Evolutionary conservation across 2,888 invertebrate species (phyloP), one percentile per base, ranked within the genome.

Genomic region (Ctena decussata): DNA sequence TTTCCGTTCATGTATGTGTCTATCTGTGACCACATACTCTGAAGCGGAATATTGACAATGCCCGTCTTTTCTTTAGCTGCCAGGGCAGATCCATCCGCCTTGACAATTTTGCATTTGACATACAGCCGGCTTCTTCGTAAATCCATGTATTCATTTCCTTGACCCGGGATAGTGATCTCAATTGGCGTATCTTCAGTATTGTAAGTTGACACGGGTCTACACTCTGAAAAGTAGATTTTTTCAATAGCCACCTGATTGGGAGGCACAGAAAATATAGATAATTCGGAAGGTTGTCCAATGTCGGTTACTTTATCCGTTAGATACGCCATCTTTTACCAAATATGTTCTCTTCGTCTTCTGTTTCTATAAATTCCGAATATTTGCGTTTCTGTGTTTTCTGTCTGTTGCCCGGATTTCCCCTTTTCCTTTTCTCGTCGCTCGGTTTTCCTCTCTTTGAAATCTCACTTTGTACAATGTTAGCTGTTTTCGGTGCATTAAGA

Each of bases 11-110:
- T 79, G 60, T 79, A 83, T 18, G 69, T 49, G 32, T 83, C 83
- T n/a, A 83, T 77, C 71, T 83, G 83, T 12, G 72, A 72, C 84
- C 84, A 80, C 39, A 84, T 72, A 11, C 65, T 46, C 18, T 84
- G 83, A 46, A 80, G 27, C 1, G 73, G 80, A 37, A 77, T n/a
- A 27, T 84, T 84, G 5, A 84, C n/a, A 32, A 80, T 65, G 0
- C 76, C 73, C 1, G 76, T 72, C 24, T 65, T 84, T 30, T 84
- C 74, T 8, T 77, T 49, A 35, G 77, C 53, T 39, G 49, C 44
- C 24, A 84, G 44, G 0, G 39, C 57, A 11, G 77, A 44, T 46
- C 76, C 83, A 39, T 83, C 79, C 5, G 57, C 44, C 73, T 83
- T 83, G 5, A 75, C 57, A 21, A 83, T 57, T 75, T 75, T 70